Base-by-base conservation (phyloP, 2,888 invertebrate species). In the Erebia palarica region DNA sequence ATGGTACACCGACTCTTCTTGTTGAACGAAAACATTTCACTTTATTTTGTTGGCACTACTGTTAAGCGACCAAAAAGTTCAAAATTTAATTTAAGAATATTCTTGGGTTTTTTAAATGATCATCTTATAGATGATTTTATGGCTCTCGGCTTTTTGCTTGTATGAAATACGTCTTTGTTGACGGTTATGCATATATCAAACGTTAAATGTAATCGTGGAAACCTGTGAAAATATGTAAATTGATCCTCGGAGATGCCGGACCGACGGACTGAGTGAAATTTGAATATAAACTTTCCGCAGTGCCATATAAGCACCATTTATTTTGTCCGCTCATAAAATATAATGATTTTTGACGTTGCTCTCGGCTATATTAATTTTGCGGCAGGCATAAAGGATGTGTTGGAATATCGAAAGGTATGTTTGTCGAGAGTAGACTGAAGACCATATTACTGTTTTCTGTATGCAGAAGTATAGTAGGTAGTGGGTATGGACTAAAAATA, bases 191-290 rank as follows among this genome's bases (percentile, higher is more conserved):
- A 68, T 27, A 81, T 79, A 85, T 85, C 81, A 81, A 84, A 86
- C 84, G 84, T 86, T 85, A 86, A 88, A 86, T 84, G 86, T 88
- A 86, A 88, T 86, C 86, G 86, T 81, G 84, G 89, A 89, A 91
- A 91, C 92, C 91, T 91, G 91, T 88, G 90, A 91, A 91, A 90
- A 92, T 92, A 93, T 93, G 92, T 90, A 93, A 92, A 93, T 93
- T 90, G 92, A 91, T 91, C 92, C 92, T 91, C 84, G 82, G 92
- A 93, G 92, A 91, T 90, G 90, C 83, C 87, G 91, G 91, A 89
- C 90, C 85, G 87, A 82, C 88, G 86, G 89, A 86, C 89, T 86
- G 86, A 85, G 84, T 86, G 84, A 88, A 91, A 92, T 93, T 92
- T 92, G 91, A 93, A 93, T 92, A 91, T 91, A 92, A 92, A 92